Evolutionary conservation across 2,888 invertebrate species (phyloP).

Genomic region (Drosophila leonis): DNA sequence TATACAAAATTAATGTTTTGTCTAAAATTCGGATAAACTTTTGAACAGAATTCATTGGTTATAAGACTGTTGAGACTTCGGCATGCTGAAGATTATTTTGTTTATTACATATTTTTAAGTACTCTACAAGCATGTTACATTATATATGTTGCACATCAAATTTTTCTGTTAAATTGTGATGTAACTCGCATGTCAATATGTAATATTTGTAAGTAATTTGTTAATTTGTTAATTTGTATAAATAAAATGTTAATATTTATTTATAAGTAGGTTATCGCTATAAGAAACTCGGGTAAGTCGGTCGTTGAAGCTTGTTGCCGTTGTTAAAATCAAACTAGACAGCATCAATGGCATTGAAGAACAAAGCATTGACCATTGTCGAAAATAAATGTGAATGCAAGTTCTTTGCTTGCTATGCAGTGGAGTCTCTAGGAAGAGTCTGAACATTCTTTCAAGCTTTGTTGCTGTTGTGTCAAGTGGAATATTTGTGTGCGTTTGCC

Average conservation of each 20-base stretch:
- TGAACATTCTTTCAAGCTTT: conserved; percentile 25
- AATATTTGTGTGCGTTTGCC: conserved; percentile 32
- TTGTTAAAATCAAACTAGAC: conserved; percentile 12
- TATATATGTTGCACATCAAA: conserved; percentile 14
- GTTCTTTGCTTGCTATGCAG: conserved; percentile 33
- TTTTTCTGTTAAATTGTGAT: conserved; percentile 12
- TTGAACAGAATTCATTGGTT: not conserved
- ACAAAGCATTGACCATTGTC: conserved; percentile 18
- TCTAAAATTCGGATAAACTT: not conserved
- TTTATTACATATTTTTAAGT: not conserved
- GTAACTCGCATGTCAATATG: conserved; percentile 25
- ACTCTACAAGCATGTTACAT: conserved; percentile 14
- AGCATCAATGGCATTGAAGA: not conserved
- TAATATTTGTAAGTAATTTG: conserved; percentile 23
- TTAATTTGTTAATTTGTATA: conserved; percentile 12
- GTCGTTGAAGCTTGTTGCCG: not conserved
- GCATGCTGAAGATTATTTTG: not conserved
- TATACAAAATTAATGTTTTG: conserved; percentile 5
- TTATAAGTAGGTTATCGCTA: conserved; percentile 14
- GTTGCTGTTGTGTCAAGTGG: conserved; percentile 24
- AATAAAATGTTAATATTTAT: not conserved
- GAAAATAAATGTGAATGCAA: conserved; percentile 32
- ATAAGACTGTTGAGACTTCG: not conserved
- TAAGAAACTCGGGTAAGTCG: not conserved
- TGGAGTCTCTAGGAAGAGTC: conserved; percentile 2